Evolutionary conservation across 2,113 vertebrate species (phyloP).

Genomic region (Origma solitaria): DNA sequence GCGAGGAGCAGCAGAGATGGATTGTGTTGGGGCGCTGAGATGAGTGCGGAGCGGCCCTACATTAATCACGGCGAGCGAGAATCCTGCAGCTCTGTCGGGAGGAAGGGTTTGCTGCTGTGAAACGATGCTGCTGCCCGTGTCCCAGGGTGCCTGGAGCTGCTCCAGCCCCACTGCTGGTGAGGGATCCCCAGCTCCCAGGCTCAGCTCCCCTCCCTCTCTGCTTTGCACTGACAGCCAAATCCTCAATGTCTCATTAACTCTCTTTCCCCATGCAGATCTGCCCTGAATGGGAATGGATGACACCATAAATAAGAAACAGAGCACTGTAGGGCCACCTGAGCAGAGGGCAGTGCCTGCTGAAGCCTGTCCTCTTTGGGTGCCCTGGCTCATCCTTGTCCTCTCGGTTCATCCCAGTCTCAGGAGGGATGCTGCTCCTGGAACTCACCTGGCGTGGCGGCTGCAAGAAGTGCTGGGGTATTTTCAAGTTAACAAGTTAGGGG

Average conservation of each 20-base stretch:
- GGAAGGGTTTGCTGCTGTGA: not conserved
- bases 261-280: fast-evolving
- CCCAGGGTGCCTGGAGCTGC: not conserved
- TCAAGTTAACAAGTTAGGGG: not conserved
- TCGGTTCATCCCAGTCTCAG: not conserved
- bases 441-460: fast-evolving
- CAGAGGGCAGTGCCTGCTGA: not conserved
- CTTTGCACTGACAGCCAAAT: fast-evolving
- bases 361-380: not conserved
- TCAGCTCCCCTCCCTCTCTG: not conserved
- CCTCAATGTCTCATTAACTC: not conserved
- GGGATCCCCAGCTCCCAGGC: not conserved
- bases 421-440: not conserved
- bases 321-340: fast-evolving
- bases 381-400: not conserved
- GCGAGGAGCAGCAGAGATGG: not conserved
- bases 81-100: not conserved
- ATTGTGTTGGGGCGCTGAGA: not conserved
- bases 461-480: fast-evolving
- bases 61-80: not conserved
- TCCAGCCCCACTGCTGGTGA: not conserved
- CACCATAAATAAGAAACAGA: not conserved
- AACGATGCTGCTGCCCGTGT: not conserved
- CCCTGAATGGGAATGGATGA: not conserved
- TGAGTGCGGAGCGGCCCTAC: not conserved